These are phyloP conservation scores for Monoplex corrugatus DNA, from an alignment of 2,888 invertebrate species.

Conservation along the genomic window DNA sequence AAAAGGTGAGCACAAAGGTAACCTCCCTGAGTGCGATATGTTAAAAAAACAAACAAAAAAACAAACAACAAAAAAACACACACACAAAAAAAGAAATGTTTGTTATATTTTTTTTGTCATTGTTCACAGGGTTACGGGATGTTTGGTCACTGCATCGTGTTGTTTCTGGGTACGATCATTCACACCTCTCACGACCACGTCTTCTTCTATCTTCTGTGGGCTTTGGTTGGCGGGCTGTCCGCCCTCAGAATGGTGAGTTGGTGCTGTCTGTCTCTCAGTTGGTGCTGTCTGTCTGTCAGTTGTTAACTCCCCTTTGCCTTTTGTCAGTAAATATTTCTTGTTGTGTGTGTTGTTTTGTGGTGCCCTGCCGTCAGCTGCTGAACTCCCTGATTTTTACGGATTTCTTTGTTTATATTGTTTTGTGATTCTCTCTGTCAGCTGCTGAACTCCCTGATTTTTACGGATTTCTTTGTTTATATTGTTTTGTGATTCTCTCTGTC, in stretches of 20 bases:
- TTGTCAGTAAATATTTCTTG: background rate
- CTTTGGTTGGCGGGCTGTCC: conserved; percentile 81
- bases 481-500: too few relatives aligned
- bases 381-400: background rate
- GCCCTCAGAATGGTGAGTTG: conserved; percentile 81
- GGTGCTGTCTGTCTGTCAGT: too few relatives aligned
- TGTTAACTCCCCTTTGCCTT: background rate
- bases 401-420: background rate
- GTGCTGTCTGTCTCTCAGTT: too few relatives aligned
- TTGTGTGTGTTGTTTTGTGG: background rate
- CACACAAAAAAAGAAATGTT: too few relatives aligned
- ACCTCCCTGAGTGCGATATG: too few relatives aligned
- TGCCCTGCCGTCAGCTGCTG: background rate
- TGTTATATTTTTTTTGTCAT: background rate
- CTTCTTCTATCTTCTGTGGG: conserved; percentile 82
- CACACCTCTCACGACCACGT: conserved; percentile 82
- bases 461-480: too few relatives aligned
- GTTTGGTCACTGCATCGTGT: conserved; percentile 82
- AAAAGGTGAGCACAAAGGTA: too few relatives aligned
- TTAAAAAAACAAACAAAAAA: too few relatives aligned
- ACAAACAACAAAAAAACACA: too few relatives aligned
- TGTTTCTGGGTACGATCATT: conserved; percentile 81
- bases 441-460: too few relatives aligned
- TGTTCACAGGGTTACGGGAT: conserved; percentile 82
- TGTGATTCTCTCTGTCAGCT: background rate